Conservation (phyloP, 2,888 invertebrate genomes). For the Rhogogaster chlorosoma region DNA sequence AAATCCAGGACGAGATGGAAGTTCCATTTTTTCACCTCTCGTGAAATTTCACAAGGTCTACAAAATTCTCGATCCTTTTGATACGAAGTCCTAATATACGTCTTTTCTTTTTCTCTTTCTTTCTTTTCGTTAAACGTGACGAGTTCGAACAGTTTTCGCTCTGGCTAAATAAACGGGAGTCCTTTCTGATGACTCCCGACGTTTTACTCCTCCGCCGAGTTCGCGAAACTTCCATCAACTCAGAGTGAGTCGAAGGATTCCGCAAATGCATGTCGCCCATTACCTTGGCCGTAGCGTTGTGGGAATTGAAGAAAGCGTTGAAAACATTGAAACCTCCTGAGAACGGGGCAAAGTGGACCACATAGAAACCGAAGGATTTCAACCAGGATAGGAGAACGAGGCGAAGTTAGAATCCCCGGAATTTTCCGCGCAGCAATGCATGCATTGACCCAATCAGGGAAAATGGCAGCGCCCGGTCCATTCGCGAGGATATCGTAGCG, state of each 20-base stretch:
- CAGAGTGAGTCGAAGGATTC: constrained; percentile 31
- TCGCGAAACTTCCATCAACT: constrained; percentile 22
- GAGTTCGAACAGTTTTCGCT: not conserved
- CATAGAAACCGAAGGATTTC: not conserved
- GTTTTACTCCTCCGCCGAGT: not conserved
- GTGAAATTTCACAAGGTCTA: not conserved
- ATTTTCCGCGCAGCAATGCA: constrained; percentile 17
- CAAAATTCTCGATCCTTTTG: not conserved
- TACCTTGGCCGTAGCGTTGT: not conserved
- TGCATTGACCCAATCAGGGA: constrained; percentile 47
- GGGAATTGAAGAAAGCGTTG: constrained; percentile 28
- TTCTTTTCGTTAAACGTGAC: not conserved
- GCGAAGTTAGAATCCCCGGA: not conserved
- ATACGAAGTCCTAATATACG: not conserved
- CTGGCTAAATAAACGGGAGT: not conserved
- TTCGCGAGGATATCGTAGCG: not conserved
- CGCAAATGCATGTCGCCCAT: constrained; percentile 43
- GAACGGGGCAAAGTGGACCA: not conserved
- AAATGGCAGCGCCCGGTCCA: constrained; percentile 29
- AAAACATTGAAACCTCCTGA: not conserved
- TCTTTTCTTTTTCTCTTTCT: not conserved
- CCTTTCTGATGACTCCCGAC: not conserved
- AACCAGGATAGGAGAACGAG: not conserved
- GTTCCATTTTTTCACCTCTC: not conserved
- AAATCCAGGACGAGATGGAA: not conserved